Conservation (phyloP, 2,113 vertebrate species). For the Eptatretus burgeri region DNA sequence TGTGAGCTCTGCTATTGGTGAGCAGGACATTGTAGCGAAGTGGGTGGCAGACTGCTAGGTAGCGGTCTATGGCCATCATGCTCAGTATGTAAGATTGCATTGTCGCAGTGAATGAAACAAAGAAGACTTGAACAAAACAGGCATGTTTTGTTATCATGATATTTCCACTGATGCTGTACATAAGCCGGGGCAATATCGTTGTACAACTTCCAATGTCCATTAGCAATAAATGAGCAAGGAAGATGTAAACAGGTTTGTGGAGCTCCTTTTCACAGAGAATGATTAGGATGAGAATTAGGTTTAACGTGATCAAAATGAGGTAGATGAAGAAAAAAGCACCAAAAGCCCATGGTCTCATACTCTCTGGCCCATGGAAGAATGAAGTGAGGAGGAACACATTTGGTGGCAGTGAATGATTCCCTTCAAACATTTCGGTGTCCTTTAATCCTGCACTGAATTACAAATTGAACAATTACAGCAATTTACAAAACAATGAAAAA, state of each 20-base stretch:
- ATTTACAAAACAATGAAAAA: too few relatives aligned
- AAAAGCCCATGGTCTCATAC: not conserved
- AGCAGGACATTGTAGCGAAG: conserved; percentile 6
- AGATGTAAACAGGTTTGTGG: not conserved
- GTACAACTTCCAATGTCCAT: not conserved
- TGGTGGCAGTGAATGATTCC: too few relatives aligned
- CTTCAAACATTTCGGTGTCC: too few relatives aligned
- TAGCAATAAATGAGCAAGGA: not conserved
- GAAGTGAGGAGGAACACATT: too few relatives aligned
- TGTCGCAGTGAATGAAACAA: not conserved
- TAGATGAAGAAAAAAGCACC: conserved; percentile 1
- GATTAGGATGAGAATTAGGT: not conserved
- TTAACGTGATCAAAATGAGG: not conserved
- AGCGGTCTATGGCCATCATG: not conserved
- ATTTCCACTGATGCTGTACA: not conserved
- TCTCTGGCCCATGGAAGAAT: not conserved
- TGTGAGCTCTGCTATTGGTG: not conserved
- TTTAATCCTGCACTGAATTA: too few relatives aligned
- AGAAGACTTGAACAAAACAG: not conserved
- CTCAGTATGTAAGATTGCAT: not conserved
- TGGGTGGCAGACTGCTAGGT: not conserved
- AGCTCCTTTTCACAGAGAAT: not conserved
- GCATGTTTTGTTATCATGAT: not conserved
- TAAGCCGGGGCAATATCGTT: not conserved
- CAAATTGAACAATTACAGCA: too few relatives aligned